Base-by-base conservation (phyloP, 2,888 invertebrate genomes). In the Parapristionchus giblindavisi region DNA sequence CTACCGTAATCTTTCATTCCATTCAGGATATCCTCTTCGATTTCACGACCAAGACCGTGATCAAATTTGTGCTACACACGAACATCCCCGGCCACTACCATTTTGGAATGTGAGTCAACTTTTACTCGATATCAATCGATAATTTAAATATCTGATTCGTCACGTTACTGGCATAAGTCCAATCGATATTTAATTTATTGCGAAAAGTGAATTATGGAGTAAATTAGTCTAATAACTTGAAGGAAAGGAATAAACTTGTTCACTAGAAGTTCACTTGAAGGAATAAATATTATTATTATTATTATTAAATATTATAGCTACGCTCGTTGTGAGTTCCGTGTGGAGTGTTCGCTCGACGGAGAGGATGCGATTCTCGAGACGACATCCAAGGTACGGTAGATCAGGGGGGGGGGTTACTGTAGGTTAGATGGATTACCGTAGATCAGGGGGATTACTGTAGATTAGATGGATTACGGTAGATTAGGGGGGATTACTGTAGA, bases 61-160 rank as follows among this genome's bases (percentile, higher is more conserved):
- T 96, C 90, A 99, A 99, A 90, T 94, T 99, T 89, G 94, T 99
- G 52, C 91, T 99, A 76, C 98, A 99, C 90, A 96, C 98, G 48
- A 99, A 99, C 90, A 97, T 94, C 89, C 98, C 99, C n/a, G 98
- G 98, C 2, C 98, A 99, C 89, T 99, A 97, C 89, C 96, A 99
- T 90, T 99, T 99, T 90, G 98, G 97, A 89, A 96, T 96, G 94
- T 97, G 88, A 89, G 91, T 70, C 21, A 21, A 34, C 3, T 3
- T 21, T 8, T 65, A 29, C 29, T 32, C 27, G 32, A 27, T n/a
- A 8, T 32, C 14, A 56, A 56, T 56, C 24, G 32, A 24, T 56
- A 17, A 56, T 27, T 56, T 6, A 17, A 3, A 3, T 36, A n/a
- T n/a, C 2, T n/a, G n/a, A n/a, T n/a, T n/a, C n/a, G n/a, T n/a